Percentiles rank a stretch among this genome's conserved stretches.
Conservation (phyloP, 2,888 invertebrate species). For the Mesoligia furuncula region DNA sequence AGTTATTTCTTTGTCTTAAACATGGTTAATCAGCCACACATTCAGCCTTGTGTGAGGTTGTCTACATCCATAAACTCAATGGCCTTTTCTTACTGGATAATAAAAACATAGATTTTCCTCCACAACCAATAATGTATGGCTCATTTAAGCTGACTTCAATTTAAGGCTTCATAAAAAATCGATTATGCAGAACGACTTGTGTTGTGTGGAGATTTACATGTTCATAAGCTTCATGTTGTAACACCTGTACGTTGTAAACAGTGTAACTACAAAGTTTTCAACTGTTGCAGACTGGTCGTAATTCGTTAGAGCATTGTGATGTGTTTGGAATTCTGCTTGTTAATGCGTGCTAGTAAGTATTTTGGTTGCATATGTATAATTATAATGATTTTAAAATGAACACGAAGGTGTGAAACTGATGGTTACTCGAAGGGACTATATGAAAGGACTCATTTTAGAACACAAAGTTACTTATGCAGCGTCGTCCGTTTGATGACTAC, state of each 20-base stretch:
- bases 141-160: conserved; percentile 20
- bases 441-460: background rate
- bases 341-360: conserved; percentile 10
- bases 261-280: background rate
- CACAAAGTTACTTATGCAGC: background rate
- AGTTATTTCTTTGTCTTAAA: background rate
- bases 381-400: conserved; percentile 8
- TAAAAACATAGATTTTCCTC: conserved; percentile 24
- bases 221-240: background rate
- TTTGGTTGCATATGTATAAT: conserved; percentile 5
- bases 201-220: background rate
- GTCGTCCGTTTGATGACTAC: background rate
- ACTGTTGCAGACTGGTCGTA: conserved; percentile 31
- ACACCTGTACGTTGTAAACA: background rate
- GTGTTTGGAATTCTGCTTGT: conserved; percentile 20
- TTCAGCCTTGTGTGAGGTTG: conserved; percentile 1
- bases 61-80: conserved; percentile 8
- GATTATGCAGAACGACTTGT: conserved; percentile 2
- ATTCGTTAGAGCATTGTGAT: conserved; percentile 13
- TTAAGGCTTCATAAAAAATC: conserved; percentile 19
- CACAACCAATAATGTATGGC: conserved; percentile 21
- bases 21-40: background rate
- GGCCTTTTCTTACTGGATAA: conserved; percentile 10
- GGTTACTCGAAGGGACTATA: background rate
- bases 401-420: conserved; percentile 1